These are phyloP conservation scores for Agrotis segetum DNA, from an alignment of 2,888 invertebrate genomes.

Conservation along the genomic window DNA sequence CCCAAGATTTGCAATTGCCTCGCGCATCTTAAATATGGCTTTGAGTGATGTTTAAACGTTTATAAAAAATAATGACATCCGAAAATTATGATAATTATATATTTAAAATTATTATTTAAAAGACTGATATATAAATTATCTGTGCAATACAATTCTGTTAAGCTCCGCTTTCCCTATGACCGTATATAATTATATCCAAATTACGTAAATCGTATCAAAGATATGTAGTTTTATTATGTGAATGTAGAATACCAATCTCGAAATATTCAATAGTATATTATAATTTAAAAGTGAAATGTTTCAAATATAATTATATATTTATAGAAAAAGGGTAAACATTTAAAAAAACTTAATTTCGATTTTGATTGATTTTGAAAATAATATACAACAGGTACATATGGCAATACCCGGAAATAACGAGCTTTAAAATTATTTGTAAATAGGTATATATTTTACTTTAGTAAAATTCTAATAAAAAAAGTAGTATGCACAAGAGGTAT, in stretches of 20 bases:
- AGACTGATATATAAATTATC: not conserved
- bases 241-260: slow-evolving; percentile 22
- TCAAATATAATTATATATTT: not conserved
- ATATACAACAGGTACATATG: not conserved
- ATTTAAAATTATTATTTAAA: slow-evolving; percentile 7
- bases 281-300: not conserved
- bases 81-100: too few relatives aligned
- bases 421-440: not conserved
- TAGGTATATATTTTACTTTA: slow-evolving; percentile 11
- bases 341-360: slow-evolving; percentile 5
- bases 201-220: slow-evolving; percentile 40
- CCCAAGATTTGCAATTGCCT: too few relatives aligned
- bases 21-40: not conserved
- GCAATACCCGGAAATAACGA: not conserved
- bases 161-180: slow-evolving; percentile 22
- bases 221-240: slow-evolving; percentile 47
- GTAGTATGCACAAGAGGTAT: slow-evolving; percentile 14
- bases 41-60: not conserved
- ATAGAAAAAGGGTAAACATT: slow-evolving; percentile 13
- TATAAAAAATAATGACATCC: not conserved
- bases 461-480: slow-evolving; percentile 17
- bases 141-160: slow-evolving; percentile 52
- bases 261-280: slow-evolving; percentile 7
- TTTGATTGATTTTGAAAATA: slow-evolving; percentile 17
- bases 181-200: slow-evolving; percentile 34